Base-by-base conservation (phyloP, 2,797 vertebrate genomes). In the Lutjanus argentimaculatus region DNA sequence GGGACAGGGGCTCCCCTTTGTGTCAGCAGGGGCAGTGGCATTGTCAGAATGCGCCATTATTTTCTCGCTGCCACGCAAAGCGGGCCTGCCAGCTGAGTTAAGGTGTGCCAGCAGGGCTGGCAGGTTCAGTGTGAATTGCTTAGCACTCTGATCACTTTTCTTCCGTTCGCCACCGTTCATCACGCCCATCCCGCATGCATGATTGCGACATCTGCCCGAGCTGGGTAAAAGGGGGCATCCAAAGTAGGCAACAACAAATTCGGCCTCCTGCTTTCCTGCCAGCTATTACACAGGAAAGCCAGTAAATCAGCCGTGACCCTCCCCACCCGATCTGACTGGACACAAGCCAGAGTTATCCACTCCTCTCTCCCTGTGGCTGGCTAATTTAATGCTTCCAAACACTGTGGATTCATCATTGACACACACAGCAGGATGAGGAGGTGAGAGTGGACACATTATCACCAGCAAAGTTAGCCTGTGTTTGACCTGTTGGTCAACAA, bases 221-320 rank as follows among this genome's bases (percentile, higher is more conserved):
- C 22, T 17, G 66, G 84, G 57, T 69, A 75, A 74, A 79, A 77
- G 69, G 83, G 88, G 84, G 80, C 85, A 89, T 87, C 88, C 61
- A 68, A 80, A 80, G 82, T 16, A 79, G 85, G 84, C 68, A 78
- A 90, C 89, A 93, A 93, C 92, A 93, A 90, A 90, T 85, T 80
- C 40, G 21, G 80, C 86, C 77, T 72, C 76, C 55, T 81, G 75
- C 83, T 82, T 89, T 74, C 59, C 82, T 86, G 84, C 91, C 83
- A 88, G 88, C 88, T 65, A 90, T 89, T 86, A 90, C 86, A 72
- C 84, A 13, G 72, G 67, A 80, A 43, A 72, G 84, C 61, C 75
- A 85, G 89, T 95, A 95, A 94, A 95, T 93, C 92, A 94, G 91
- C 72, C 15, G 68, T 89, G 89, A 94, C 93, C 91, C 91, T 83